Base-by-base conservation (phyloP, 2,888 invertebrate species). In the Oscheius sp. region DNA sequence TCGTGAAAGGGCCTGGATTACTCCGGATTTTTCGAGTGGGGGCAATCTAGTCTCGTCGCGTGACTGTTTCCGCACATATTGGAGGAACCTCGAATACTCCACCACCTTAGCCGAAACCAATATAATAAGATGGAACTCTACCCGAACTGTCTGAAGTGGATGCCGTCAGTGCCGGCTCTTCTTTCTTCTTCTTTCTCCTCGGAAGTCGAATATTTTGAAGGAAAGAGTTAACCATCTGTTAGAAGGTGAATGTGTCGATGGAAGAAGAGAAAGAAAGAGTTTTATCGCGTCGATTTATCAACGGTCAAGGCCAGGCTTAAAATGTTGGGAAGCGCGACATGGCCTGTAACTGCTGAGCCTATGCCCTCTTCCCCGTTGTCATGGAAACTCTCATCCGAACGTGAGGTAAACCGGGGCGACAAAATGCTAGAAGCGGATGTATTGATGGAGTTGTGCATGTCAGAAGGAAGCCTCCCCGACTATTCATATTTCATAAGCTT, bases 141-240 rank as follows among this genome's bases (percentile, higher is more conserved):
- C 53, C 53, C 53, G 53, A 53, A 53, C n/a, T 21, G 29, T 53
- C 4, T 3, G 53, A 53, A 53, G 53, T 53, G n/a, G 53, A 53
- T 9, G 53, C 4, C 42, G 42, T 42, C 7, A 42, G 35, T 2
- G 63, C 10, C 29, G 11, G 48, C 2, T 47, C 63, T 32, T 47
- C 11, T 37, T 32, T 42, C 35, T 70, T 70, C 70, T 70, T 70
- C 42, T 58, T 70, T 32, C 59, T 57, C 32, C 70, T 35, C 2
- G 58, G 70, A 9, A 59, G 59, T 9, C 70, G 70, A 58, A 70
- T 58, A n/a, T 70, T 58, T 58, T 70, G 70, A 1, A 70, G 59
- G 47, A 70, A 58, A 42, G 9, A 37, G 48, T 70, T 59, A 13
- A 70, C 70, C 70, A 70, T 70, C 33, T 70, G 60, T 29, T 32